These are phyloP conservation scores for Pseudeuparius sepicola DNA, from an alignment of 2,888 invertebrate genomes.

Conservation along the genomic window DNA sequence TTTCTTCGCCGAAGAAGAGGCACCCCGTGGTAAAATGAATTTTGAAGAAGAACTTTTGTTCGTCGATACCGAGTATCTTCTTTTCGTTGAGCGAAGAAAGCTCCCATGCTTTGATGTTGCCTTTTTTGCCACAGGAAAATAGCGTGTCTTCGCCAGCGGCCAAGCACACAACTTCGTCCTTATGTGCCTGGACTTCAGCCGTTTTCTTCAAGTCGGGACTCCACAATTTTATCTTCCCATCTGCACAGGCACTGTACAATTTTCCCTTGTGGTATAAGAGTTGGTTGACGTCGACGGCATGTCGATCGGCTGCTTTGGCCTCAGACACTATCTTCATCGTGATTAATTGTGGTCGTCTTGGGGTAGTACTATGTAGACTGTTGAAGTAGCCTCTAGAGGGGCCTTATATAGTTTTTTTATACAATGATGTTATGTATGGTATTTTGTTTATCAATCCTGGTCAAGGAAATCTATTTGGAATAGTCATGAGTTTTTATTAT, in stretches of 20 bases:
- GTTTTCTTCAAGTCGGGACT: slow-evolving; percentile 37
- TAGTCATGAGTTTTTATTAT: too few species aligned
- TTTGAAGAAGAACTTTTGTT: slow-evolving; percentile 37
- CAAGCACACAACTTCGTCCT: slow-evolving; percentile 50
- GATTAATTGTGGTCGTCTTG: too few species aligned
- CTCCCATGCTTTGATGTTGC: slow-evolving; percentile 50
- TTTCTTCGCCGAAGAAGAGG: slow-evolving; percentile 52
- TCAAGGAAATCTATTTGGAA: too few species aligned
- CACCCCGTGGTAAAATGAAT: slow-evolving; percentile 34
- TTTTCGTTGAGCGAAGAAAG: slow-evolving; percentile 37
- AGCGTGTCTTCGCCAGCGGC: slow-evolving; percentile 44
- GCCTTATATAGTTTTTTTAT: too few species aligned
- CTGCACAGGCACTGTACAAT: slow-evolving; percentile 42
- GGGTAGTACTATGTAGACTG: too few species aligned
- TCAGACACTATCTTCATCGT: too few species aligned
- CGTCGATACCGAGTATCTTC: slow-evolving; percentile 28
- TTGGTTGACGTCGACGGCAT: slow-evolving; percentile 38
- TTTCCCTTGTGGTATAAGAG: slow-evolving; percentile 38
- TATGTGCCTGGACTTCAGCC: slow-evolving; percentile 46
- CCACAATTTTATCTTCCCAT: slow-evolving; percentile 46
- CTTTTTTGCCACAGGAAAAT: slow-evolving; percentile 56
- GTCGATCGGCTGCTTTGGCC: slow-evolving; percentile 38
- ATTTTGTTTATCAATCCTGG: too few species aligned
- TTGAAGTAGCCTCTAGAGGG: too few species aligned
- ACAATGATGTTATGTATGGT: too few species aligned